Base-by-base conservation (phyloP, 2,888 invertebrate genomes). In the Oeneis ivallda region DNA sequence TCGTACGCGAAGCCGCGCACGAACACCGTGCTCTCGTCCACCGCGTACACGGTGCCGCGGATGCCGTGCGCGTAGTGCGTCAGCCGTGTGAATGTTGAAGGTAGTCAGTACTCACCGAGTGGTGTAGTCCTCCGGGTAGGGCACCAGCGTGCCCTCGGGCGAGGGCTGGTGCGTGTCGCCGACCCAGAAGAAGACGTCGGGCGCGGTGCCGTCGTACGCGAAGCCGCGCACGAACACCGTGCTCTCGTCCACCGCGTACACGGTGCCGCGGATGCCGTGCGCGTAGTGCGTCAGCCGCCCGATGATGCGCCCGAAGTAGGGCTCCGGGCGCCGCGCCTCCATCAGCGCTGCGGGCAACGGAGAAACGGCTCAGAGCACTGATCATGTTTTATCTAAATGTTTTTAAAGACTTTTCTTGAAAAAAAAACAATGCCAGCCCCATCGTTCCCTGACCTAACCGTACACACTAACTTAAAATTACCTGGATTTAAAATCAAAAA, bases 141-240 rank as follows among this genome's bases (percentile, higher is more conserved):
- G 97, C 79, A 98, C 95, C 68, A 97, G 94, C 69, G 94, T 95
- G 67, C 97, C 98, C 61, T 96, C 95, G 19, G 97, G 97, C 73
- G 95, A 95, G 2, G 97, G 97, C 71, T 95, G 93, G 1, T 94
- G 93, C 4, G 95, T 94, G 78, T 96, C 96, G 13, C 97, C 97
- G 67, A 97, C 96, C 97, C 97, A 98, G 92, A 98, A 98, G 89
- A 95, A 97, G 0, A 97, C 96, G 81, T 96, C 96, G 68, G 97
- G 96, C 9, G 96, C 97, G 8, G 95, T 95, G 50, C 98, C 98
- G 79, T 97, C 97, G 82, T 98, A 98, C 53, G 94, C 95, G 86
- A 98, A 98, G 50, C 95, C 95, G 78, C 96, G 75, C 0, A 98
- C 95, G 89, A 96, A 97, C 69, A 98, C 93, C 17, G 97, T 98